Conservation (phyloP, 2,888 invertebrate genomes). For the Caenorhabditis sp. region DNA sequence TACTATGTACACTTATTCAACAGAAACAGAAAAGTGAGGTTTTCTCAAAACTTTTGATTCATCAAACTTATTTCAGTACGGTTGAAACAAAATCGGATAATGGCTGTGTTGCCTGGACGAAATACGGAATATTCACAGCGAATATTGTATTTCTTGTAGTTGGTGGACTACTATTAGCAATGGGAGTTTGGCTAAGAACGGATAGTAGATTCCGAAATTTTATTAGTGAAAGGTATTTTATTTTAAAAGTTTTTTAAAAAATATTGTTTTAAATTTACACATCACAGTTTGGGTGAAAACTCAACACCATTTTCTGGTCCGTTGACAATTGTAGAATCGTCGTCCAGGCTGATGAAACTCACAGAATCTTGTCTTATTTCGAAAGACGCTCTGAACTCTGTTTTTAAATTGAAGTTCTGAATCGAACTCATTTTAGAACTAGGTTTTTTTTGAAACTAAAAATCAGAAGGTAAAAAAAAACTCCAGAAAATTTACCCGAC, state of each 20-base stretch:
- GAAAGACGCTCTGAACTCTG: no score
- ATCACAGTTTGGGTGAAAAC: no score
- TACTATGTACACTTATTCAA: slow-evolving; percentile 38
- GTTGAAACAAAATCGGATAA: slow-evolving; percentile 9
- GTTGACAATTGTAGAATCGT: no score
- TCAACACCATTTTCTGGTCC: no score
- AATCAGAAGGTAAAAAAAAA: no score
- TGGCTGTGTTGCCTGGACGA: slow-evolving; percentile 45
- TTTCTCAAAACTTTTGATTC: neutral
- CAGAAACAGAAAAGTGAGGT: slow-evolving; percentile 21
- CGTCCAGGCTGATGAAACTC: no score
- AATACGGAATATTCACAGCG: slow-evolving; percentile 60
- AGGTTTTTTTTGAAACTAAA: no score
- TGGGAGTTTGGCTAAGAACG: slow-evolving; percentile 66
- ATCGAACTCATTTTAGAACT: no score
- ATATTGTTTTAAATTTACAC: no score
- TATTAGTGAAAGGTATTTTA: slow-evolving; percentile 63
- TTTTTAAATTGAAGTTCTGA: no score
- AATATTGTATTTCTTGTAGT: slow-evolving; percentile 66
- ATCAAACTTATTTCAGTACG: slow-evolving; percentile 15
- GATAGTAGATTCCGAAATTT: slow-evolving; percentile 69
- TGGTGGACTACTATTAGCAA: slow-evolving; percentile 55
- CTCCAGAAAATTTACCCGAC: no score
- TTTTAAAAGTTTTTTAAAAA: neutral
- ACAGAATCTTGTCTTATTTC: no score